Base-by-base conservation (phyloP, 1,140 invertebrate species). In the Drepana arcuata region DNA sequence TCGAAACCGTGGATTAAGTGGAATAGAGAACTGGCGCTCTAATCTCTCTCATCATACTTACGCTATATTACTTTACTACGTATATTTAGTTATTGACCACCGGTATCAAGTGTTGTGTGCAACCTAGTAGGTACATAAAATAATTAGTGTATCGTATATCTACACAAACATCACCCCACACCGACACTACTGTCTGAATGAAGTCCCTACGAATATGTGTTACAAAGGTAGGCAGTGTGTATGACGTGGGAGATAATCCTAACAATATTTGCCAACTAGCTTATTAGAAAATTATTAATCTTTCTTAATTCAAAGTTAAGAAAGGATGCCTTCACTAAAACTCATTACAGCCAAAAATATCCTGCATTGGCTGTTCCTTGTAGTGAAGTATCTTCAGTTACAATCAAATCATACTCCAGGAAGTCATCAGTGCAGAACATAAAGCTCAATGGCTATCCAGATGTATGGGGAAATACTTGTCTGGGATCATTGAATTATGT, bases 381-480 rank as follows among this genome's bases (percentile, higher is more conserved):
- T 2, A n/a, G 46, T 21, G 38, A 53, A 33, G 30, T 45, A 9
- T 48, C 36, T 35, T 24, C 46, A 32, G 31, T 61, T 1, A 60
- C 59, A 46, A 38, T 73, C 1, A 77, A 69, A 39, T 71, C 66
- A 9, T 81, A 81, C 47, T 81, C 77, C 1, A 75, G 48, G 34
- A 67, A 61, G 15, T 38, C 55, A 14, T 13, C 25, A n/a, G 36
- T 31, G 15, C 48, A 41, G 28, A 50, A 41, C 21, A 43, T 58
- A 43, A 29, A 43, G 18, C 6, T 59, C 10, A 16, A 46, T 21
- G 14, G 32, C 3, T 18, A 16, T 11, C 61, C 66, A n/a, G 65
- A 78, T 41, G 53, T 81, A 29, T 78, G 70, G 70, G 62, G 65
- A 7, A 51, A 47, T 10, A 38, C 35, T 16, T 27, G 16, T 25